Base-by-base conservation (phyloP, 2,113 vertebrate species). In the Rallus limicola region DNA sequence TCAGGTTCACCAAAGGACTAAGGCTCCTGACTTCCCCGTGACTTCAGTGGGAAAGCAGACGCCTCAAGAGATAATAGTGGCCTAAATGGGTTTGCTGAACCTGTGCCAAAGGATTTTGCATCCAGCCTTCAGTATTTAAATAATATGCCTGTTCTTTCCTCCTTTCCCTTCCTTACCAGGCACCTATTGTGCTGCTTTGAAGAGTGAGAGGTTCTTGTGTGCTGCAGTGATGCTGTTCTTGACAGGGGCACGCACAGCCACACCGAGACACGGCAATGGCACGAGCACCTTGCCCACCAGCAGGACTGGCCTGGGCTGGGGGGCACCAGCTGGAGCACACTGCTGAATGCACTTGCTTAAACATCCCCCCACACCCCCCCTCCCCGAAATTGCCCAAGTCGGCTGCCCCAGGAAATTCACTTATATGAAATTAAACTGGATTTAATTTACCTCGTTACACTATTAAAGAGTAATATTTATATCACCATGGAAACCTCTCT, bases 41-140 rank as follows among this genome's bases (percentile, higher is more conserved):
- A 97, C 94, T 96, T 63, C 94, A 82, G 89, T 40, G 86, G 96
- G 94, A 91, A 95, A 95, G 95, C 89, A 95, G 95, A 86, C 69
- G 56, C 96, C 93, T 64, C 9, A 75, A 84, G 89, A 95, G 93
- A 92, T 95, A 97, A 96, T 50, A 78, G 69, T 36, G 42, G 83
- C 91, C 91, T 93, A 95, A 95, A 95, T 95, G 96, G 91, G 48
- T 87, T 93, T 86, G 83, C 83, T 97, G 95, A 93, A 91, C 29
- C 34, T 6, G 10, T 29, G 95, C 95, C 95, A 97, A 92, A 81
- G 74, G 69, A 92, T 86, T 96, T 71, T 89, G 95, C 89, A 92
- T 89, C 81, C 88, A 89, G 86, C 69, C 79, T 80, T 60, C 48
- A 42, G 69, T 34, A 91, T 68, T 94, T 62, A 82, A 93, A 46